Evolutionary conservation across 2,797 vertebrate species (phyloP), one percentile per base, ranked within the genome.

Genomic region (Valencia hispanica): DNA sequence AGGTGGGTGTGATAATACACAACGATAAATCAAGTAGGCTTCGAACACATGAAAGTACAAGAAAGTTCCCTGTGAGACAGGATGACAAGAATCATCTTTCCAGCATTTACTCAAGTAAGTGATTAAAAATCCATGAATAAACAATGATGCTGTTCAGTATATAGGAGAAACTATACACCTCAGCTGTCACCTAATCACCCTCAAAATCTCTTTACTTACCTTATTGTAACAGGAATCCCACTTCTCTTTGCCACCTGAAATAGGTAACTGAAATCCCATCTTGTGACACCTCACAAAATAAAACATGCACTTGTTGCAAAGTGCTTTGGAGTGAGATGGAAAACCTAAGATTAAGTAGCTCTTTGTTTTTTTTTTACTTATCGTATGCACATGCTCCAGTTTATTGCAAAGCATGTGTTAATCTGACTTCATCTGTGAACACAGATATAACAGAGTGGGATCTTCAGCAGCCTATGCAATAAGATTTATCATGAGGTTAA

Each of bases 51-150:
- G 72, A 74, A 87, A 91, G 87, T 86, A 86, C 85, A 84, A 82
- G 86, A 84, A 86, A 88, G 86, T 88, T 87, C 68, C 71, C 79
- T 75, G 79, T 78, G 82, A 83, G 81, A 91, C 84, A 87, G 90
- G 84, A 84, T 86, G 84, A 93, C 87, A 82, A 80, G 90, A 85
- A 87, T 87, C 84, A 84, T 88, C 85, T 85, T 86, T 82, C 75
- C 82, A 88, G 80, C 84, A 86, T 80, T 88, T 85, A 87, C 88
- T 89, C 84, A 79, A 75, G 87, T 81, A 86, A 88, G 87, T 94
- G 90, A 94, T 94, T 94, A 92, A 92, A 91, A 73, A 86, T 73
- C 83, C 75, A 91, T 94, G 88, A 94, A 94, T 94, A 92, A 95
- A 90, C 91, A 92, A 94, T 90, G 90, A 90, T 73, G 82, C 83